These are phyloP conservation scores for Arctopsyche grandis DNA, from an alignment of 1,140 invertebrate species.

Conservation along the genomic window DNA sequence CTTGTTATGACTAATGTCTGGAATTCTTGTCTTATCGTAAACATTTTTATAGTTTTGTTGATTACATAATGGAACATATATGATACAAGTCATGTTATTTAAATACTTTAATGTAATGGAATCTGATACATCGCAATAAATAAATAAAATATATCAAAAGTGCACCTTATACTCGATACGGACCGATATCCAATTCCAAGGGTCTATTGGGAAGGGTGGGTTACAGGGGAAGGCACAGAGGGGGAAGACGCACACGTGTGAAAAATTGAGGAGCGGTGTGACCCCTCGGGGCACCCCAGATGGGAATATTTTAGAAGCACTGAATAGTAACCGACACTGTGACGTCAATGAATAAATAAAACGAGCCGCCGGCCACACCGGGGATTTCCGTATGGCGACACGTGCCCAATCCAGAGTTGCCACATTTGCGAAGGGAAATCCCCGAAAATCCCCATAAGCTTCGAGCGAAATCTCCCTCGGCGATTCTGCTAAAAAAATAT, in stretches of 20 bases:
- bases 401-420: slow-evolving; percentile 7
- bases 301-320: neutral
- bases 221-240: too few relatives aligned
- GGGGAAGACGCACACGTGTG: neutral
- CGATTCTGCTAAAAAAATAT: neutral
- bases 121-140: too few relatives aligned
- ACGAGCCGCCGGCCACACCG: neutral
- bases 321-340: neutral
- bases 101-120: too few relatives aligned
- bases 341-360: slow-evolving; percentile 27
- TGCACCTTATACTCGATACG: too few relatives aligned
- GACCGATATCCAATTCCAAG: too few relatives aligned
- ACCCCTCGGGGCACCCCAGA: neutral
- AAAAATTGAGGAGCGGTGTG: neutral
- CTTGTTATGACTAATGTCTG: too few relatives aligned
- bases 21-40: too few relatives aligned
- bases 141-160: too few relatives aligned
- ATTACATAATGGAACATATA: too few relatives aligned
- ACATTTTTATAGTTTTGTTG: too few relatives aligned
- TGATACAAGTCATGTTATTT: too few relatives aligned
- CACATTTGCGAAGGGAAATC: slow-evolving; percentile 5
- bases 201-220: too few relatives aligned
- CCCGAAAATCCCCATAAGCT: neutral
- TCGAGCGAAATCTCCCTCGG: neutral
- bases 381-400: slow-evolving; percentile 10